These are phyloP conservation scores for Lasius fuliginosus DNA, from an alignment of 2,888 invertebrate genomes.

Conservation along the genomic window DNA sequence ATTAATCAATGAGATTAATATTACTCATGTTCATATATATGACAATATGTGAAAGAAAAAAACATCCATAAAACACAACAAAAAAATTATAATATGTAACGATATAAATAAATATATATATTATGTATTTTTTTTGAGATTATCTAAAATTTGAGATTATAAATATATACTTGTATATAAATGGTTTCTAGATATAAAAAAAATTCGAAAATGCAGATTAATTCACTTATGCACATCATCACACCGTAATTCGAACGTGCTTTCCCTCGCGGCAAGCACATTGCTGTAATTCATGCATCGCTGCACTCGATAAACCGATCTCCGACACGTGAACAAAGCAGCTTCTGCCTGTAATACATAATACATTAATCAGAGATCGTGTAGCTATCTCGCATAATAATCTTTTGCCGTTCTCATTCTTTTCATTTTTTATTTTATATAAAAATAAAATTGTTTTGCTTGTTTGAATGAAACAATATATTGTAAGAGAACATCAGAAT, in stretches of 20 bases:
- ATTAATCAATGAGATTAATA: not conserved
- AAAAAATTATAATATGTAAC: not conserved
- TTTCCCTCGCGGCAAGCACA: constrained; percentile 17
- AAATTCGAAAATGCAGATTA: constrained; percentile 13
- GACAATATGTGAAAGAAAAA: not conserved
- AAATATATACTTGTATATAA: not conserved
- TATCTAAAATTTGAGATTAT: not conserved
- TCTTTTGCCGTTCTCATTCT: not conserved
- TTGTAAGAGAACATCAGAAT: not conserved
- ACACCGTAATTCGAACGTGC: not conserved
- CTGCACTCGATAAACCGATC: constrained; percentile 35
- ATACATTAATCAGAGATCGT: constrained; percentile 10
- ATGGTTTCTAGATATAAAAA: not conserved
- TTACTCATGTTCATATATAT: no score
- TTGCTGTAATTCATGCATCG: constrained; percentile 39
- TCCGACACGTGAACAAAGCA: not conserved
- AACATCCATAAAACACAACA: not conserved
- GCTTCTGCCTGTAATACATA: not conserved
- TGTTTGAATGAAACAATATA: not conserved
- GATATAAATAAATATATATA: not conserved
- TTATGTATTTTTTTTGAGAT: not conserved
- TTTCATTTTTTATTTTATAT: not conserved
- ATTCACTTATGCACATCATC: constrained; percentile 10
- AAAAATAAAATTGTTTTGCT: not conserved
- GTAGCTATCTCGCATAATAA: not conserved